Conservation (phyloP, 2,797 vertebrate genomes). For the Lepus townsendii region DNA sequence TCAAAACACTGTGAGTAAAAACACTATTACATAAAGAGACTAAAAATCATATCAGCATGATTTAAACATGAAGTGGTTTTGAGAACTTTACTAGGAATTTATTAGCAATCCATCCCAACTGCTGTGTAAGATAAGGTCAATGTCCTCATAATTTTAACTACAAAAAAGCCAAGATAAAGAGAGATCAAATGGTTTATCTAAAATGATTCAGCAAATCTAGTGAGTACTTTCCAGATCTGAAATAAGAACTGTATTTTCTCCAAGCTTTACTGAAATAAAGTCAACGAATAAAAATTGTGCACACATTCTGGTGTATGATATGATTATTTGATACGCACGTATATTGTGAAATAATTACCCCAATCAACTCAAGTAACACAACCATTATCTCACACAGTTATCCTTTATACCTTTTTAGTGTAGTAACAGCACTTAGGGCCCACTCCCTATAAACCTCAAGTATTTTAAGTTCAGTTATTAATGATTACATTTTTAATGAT, state of each 20-base stretch:
- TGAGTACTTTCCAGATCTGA: background rate
- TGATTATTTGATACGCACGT: background rate
- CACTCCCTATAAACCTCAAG: background rate
- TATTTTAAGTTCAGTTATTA: background rate
- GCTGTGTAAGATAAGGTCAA: constrained; percentile 29
- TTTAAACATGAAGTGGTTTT: constrained; percentile 19
- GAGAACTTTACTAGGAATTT: constrained; percentile 43
- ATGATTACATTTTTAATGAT: background rate
- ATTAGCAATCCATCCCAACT: constrained; percentile 35
- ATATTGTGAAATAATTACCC: background rate
- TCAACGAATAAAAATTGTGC: background rate
- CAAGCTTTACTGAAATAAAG: background rate
- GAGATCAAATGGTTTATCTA: constrained; percentile 32
- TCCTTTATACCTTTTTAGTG: background rate
- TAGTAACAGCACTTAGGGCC: background rate
- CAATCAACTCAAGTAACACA: background rate
- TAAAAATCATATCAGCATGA: background rate
- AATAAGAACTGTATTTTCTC: background rate
- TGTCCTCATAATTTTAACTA: constrained; percentile 62
- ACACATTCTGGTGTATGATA: background rate
- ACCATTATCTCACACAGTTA: background rate
- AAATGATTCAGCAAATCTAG: background rate
- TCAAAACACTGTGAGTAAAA: constrained; percentile 37
- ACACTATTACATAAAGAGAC: background rate
- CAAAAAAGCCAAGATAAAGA: constrained; percentile 54